These are phyloP conservation scores for Cyanoderma ruficeps DNA, from an alignment of 2,113 vertebrate genomes.

Conservation along the genomic window DNA sequence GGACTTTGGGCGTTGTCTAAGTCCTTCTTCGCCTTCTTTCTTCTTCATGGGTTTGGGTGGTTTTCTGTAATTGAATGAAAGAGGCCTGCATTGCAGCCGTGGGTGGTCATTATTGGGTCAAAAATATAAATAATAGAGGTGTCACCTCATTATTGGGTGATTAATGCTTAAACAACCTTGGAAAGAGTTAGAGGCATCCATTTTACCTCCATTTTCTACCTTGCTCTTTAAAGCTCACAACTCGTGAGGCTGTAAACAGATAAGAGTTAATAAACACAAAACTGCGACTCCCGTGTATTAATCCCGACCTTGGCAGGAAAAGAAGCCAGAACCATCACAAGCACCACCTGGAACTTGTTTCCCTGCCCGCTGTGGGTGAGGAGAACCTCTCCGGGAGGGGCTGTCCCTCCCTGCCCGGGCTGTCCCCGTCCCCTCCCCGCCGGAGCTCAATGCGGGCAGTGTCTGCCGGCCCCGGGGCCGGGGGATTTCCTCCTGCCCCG, in stretches of 20 bases:
- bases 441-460: slow-evolving; percentile 30
- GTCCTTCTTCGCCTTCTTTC: background rate
- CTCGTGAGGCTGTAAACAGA: background rate
- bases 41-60: background rate
- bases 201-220: background rate
- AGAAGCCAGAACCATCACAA: background rate
- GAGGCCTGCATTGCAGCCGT: fast-evolving
- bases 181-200: background rate
- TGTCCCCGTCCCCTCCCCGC: background rate
- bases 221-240: background rate
- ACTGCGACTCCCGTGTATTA: background rate
- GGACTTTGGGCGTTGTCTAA: background rate
- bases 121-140: background rate
- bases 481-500: slow-evolving; percentile 61
- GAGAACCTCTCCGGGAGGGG: background rate
- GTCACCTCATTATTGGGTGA: background rate
- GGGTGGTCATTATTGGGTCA: background rate
- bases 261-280: background rate
- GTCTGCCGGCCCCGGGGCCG: background rate
- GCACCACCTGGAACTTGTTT: background rate
- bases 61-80: background rate
- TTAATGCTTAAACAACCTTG: background rate
- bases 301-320: background rate
- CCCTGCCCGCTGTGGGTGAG: fast-evolving
- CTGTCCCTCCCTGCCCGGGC: background rate